Evolutionary conservation across 2,888 invertebrate species (phyloP), one percentile per base, ranked within the genome.

Genomic region (Tenthredo distinguenda): DNA sequence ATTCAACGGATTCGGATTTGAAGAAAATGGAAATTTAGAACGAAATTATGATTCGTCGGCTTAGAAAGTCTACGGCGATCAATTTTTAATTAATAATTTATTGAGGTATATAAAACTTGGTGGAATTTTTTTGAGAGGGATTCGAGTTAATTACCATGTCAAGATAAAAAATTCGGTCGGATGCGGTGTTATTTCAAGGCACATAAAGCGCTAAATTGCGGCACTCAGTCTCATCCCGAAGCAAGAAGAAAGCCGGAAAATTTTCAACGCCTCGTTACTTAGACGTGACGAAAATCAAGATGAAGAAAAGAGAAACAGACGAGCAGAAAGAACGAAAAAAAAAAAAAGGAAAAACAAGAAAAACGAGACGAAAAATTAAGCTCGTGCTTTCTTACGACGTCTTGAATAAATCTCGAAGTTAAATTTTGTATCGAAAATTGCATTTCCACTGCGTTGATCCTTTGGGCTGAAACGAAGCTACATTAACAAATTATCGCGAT

Each of bases 251-350:
- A 1, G 37, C 71, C 72, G 40, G 37, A 37, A 72, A 72, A 72
- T 72, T 72, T 72, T 12, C 21, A 37, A n/a, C 37, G 7, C 72
- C 72, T 72, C 43, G 72, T 43, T 72, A 72, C 72, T 31, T 40
- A 37, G 40, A 72, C 72, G 72, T 40, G 72, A 72, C n/a, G 43
- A 72, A 72, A 72, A 72, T 37, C 40, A n/a, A 71, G 71, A 71
- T 12, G 34, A 71, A 31, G 12, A 12, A 15, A 15, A n/a, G 71
- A 34, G 9, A 37, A 71, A 71, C 6, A 26, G n/a, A 18, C 6
- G 15, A 34, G 40, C 26, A 26, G 26, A 26, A 26, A 26, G 26
- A 26, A 26, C 0, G 26, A 26, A 26, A 26, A 26, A 26, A 26
- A 26, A 26, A 0, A 1, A 26, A 26, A n/a, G n/a, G 26, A 68